phyloP scores from a whole-genome alignment of 2,797 vertebrate species.

The Cygnus olor region DNA sequence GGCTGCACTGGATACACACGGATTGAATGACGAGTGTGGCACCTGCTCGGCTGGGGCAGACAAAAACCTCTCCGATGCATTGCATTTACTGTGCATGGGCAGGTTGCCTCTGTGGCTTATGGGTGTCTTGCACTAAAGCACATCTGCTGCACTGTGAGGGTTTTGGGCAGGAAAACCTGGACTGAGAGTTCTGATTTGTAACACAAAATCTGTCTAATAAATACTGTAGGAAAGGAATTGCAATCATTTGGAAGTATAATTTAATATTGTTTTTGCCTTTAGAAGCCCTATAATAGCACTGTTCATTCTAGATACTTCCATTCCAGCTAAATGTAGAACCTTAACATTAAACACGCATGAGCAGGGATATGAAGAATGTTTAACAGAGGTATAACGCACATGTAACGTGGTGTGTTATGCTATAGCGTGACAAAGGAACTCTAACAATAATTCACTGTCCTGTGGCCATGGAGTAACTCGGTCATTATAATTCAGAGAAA shows the following conservation, averaged over 20 bases:
- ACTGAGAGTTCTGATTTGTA: not conserved
- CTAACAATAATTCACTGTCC: not conserved
- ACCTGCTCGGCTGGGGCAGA: not conserved
- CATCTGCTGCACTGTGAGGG: fast-evolving
- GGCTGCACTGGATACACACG: not conserved
- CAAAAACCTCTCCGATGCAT: fast-evolving
- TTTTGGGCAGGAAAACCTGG: not conserved
- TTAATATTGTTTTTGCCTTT: not conserved
- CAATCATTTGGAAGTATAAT: not conserved
- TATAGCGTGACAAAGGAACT: not conserved
- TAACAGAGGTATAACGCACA: not conserved
- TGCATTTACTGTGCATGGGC: not conserved
- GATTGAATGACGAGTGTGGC: not conserved
- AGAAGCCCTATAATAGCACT: not conserved
- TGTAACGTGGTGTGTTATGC: fast-evolving
- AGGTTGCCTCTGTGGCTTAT: not conserved
- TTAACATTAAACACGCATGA: not conserved
- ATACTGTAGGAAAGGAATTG: conserved; percentile 1
- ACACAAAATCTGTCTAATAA: not conserved
- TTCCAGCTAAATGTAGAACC: not conserved
- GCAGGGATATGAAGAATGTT: not conserved
- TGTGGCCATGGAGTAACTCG: not conserved
- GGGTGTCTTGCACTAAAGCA: not conserved
- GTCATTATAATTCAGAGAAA: fast-evolving
- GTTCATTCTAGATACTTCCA: not conserved